Evolutionary conservation across 1,140 invertebrate species (phyloP).

Genomic region (Drosophila rhopaloa): DNA sequence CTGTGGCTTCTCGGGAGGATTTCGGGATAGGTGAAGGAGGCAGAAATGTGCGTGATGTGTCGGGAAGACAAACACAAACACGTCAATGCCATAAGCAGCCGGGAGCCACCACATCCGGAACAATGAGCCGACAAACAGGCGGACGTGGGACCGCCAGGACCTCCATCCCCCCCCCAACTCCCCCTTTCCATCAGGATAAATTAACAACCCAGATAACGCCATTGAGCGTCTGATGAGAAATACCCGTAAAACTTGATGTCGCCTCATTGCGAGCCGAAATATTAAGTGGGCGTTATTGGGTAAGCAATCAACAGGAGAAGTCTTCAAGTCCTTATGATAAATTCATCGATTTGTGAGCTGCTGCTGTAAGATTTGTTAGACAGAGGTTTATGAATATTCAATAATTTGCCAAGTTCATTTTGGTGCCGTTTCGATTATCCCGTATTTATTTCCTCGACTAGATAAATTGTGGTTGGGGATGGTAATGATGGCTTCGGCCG

Average conservation of each 20-base stretch:
- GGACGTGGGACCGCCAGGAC: background rate
- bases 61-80: slow-evolving; percentile 12
- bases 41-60: slow-evolving; percentile 21
- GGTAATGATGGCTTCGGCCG: background rate
- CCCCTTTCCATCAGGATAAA: slow-evolving; percentile 14
- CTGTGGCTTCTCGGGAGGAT: slow-evolving; percentile 20
- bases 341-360: slow-evolving; percentile 59
- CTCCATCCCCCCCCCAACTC: background rate
- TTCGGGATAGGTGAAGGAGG: background rate
- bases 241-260: slow-evolving; percentile 25
- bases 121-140: slow-evolving; percentile 30
- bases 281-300: background rate
- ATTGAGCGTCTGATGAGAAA: slow-evolving; percentile 22
- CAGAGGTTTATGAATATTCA: slow-evolving; percentile 38
- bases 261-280: background rate
- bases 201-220: slow-evolving; percentile 27
- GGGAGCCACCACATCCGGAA: slow-evolving; percentile 29
- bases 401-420: slow-evolving; percentile 2
- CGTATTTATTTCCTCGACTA: background rate
- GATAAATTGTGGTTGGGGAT: background rate
- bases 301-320: slow-evolving; percentile 9
- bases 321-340: slow-evolving; percentile 16
- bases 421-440: slow-evolving; percentile 13
- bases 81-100: slow-evolving; percentile 30
- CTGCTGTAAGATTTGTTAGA: slow-evolving; percentile 7